Percentiles rank a stretch among this genome's conserved stretches.
Evolutionary conservation across 2,113 vertebrate genomes (phyloP).

Genomic region (Rhipidura dahli): DNA sequence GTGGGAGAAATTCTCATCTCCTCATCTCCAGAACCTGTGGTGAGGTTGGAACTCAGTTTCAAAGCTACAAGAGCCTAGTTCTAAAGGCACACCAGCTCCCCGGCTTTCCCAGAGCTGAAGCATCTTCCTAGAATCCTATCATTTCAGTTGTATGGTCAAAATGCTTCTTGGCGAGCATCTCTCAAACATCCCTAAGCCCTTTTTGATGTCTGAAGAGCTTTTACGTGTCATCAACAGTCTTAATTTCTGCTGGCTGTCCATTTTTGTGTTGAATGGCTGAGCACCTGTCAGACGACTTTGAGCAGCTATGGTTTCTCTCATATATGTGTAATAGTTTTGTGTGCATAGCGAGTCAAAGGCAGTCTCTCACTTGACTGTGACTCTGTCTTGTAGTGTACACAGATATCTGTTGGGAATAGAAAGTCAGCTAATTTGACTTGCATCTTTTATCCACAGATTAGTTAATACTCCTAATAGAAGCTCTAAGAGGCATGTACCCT

Average conservation of each 20-base stretch:
- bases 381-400: neutral
- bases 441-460: neutral
- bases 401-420: neutral
- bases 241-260: neutral
- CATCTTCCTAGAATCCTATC: neutral
- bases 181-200: neutral
- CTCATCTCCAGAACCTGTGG: neutral
- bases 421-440: neutral
- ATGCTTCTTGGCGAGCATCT: neutral
- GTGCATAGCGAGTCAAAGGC: neutral
- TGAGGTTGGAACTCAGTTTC: neutral
- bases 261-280: neutral
- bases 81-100: neutral
- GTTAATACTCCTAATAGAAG: neutral
- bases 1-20: neutral
- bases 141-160: neutral
- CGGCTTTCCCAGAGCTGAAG: neutral
- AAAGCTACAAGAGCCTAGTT: neutral
- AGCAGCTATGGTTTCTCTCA: neutral
- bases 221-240: neutral
- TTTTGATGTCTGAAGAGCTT: neutral
- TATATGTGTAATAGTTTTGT: neutral
- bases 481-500: neutral
- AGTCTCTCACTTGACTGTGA: neutral
- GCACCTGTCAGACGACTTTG: neutral